Evolutionary conservation across 2,888 invertebrate genomes (phyloP), one percentile per base, ranked within the genome.

Genomic region (Isotomurus palustris): DNA sequence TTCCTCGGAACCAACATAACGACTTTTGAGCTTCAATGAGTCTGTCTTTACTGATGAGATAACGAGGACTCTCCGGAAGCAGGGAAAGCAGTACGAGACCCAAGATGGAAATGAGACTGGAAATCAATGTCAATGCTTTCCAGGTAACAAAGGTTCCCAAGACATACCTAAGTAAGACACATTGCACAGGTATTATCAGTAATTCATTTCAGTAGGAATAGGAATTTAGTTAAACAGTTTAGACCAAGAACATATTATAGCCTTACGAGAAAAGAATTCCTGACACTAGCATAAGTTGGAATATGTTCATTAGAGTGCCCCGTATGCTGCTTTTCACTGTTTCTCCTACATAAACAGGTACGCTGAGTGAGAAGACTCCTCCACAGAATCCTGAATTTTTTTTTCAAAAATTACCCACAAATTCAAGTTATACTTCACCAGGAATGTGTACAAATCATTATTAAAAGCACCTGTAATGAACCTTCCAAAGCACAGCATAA

Each of bases 271-370:
- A 62, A n/a, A 68, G 47, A 19, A 68, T 64, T 28, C 68, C 68
- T 12, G 52, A 41, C 14, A 60, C 60, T 3, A 93, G 79, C 82
- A 89, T 86, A 17, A 95, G 75, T 73, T 94, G 93, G 73, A 91
- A 91, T 72, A 85, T 89, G 43, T 88, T 87, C 2, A 92, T 92
- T 0, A 94, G 76, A 0, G 84, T 82, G 1, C 94, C 95, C 53
- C 94, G 81, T 68, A 91, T 84, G 24, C 85, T 83, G 69, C 85
- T 87, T 68, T 91, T 86, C 0, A 91, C 84, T 45, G 90, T 89
- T 78, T 95, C 95, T 40, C 84, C 86, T 4, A 85, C 86, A 73
- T 90, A 91, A 63, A 91, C 81, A 0, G 93, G 92, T 0, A 86
- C 87, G 0, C 87, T 84, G 12, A 90, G 84, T 71, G 89, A 89